Base-by-base conservation (phyloP, 2,888 invertebrate species). In the Autographa gamma region DNA sequence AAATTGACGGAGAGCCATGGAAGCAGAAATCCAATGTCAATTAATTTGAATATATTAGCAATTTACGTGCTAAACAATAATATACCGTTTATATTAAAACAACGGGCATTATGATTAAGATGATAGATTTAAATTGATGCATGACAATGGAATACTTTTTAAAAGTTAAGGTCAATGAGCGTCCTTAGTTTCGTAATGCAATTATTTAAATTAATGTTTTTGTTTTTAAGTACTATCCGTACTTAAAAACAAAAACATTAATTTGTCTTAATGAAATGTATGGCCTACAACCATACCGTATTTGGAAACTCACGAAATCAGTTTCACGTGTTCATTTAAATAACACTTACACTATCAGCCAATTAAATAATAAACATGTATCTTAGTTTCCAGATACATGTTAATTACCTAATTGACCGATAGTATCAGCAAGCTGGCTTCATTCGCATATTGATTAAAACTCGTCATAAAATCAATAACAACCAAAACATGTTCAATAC, bases 91-190 rank as follows among this genome's bases (percentile, higher is more conserved):
- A 65, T 31, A 61, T 63, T 74, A 67, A 58, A 52, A 59, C 31
- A 25, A 41, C 16, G 52, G 6, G 54, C 31, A 52, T 59, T 19
- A 63, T 54, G 19, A 59, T 56, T 31, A 31, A 43, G 43, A 48
- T 66, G 60, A 25, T 43, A 77, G 31, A 59, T 31, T 59, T 65
- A 38, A 67, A 61, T 61, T 8, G 18, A 32, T 16, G 9, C 56
- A 43, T 48, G n/a, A 56, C 56, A n/a, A 16, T 19, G 48, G 25
- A 65, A 66, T 75, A 64, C 59, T 78, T 77, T 52, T 18, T 14
- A 82, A 78, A 82, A 80, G 76, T 74, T 80, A 82, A 81, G 80
- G 82, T 19, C 78, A 52, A 60, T 13, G 4, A 34, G 63, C 58
- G 78, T 41, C 80, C 80, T 82, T 59, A 67, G 48, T 32, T 32